Base-by-base conservation (phyloP, 2,113 vertebrate species). In the Colistium nudipinnis region DNA sequence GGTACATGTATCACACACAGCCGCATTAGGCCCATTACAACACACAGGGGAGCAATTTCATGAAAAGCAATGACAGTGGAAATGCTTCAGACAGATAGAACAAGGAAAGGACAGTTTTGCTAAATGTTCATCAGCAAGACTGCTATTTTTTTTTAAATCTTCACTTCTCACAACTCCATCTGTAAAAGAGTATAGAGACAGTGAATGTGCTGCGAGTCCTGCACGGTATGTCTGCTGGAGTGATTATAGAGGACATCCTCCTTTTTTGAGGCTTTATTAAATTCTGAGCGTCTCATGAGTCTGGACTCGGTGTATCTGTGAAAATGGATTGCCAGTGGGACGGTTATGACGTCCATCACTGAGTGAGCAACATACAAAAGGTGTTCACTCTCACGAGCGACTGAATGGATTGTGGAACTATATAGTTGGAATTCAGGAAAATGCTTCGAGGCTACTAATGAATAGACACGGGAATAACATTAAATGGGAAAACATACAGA, bases 301-400 rank as follows among this genome's bases (percentile, higher is more conserved):
- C 4, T 33, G 35, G 51, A 19, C 44, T 52, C 52, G 33, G 44
- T 6, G 28, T 31, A 24, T 44, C 66, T 25, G 35, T 64, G 44
- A 33, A 41, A 51, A 70, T 47, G 28, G 57, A 71, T 76, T 74
- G 78, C 38, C 43, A 35, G 12, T 43, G 30, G 30, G 24, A 63
- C 77, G 84, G 90, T 89, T 88, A 86, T n/a, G 43, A 59, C 48
- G 56, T 82, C 77, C 83, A 68, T 84, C 64, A 56, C 33, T 55
- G 74, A 44, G 25, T 47, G 62, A 76, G 53, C 39, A 41, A 74
- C 70, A 70, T 60, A 60, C 25, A 38, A 53, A 70, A 57, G 19
- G 1, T 67, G 59, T 41, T 80, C 49, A 68, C 68, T 87, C 82
- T 81, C 71, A 70, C 39, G 56, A 30, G 45, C 49, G 20, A 25